These are phyloP conservation scores for Tetragnatha montana DNA, from an alignment of 2,888 invertebrate species.

Conservation along the genomic window DNA sequence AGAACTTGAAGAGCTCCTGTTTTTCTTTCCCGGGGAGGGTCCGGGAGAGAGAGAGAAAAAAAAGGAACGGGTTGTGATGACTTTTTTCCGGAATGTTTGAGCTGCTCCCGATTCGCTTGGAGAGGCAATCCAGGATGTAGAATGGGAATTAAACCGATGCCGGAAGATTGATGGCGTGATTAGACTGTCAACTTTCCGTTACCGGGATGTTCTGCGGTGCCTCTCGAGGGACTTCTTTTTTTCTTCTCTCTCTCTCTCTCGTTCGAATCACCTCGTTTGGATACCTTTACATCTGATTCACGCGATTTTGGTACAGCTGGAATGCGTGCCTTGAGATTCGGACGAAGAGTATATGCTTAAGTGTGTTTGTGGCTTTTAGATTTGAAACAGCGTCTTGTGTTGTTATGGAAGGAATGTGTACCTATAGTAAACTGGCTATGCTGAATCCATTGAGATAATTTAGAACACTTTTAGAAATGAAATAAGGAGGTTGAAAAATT, in stretches of 20 bases:
- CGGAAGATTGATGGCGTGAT: slow-evolving; percentile 39
- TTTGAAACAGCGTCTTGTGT: no score
- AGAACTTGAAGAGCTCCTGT: not conserved
- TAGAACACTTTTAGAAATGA: no score
- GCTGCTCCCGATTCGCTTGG: slow-evolving; percentile 30
- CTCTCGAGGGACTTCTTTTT: not conserved
- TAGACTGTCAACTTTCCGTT: slow-evolving; percentile 25
- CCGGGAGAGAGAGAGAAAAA: not conserved
- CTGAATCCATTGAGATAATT: no score
- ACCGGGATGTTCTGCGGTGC: not conserved
- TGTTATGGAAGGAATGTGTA: no score
- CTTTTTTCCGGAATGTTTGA: slow-evolving; percentile 37
- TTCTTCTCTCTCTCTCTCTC: not conserved
- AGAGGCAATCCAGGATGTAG: slow-evolving; percentile 8
- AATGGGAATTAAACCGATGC: slow-evolving; percentile 36
- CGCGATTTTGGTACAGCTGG: not conserved
- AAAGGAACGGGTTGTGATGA: not conserved
- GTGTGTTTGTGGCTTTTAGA: no score
- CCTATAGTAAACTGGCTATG: no score
- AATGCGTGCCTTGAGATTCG: no score
- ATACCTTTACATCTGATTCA: not conserved
- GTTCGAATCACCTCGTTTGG: not conserved
- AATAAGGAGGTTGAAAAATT: no score
- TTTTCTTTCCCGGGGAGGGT: not conserved
- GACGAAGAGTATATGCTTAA: no score